phyloP scores from a whole-genome alignment of 2,113 vertebrate genomes.

The Nothocercus julius region DNA sequence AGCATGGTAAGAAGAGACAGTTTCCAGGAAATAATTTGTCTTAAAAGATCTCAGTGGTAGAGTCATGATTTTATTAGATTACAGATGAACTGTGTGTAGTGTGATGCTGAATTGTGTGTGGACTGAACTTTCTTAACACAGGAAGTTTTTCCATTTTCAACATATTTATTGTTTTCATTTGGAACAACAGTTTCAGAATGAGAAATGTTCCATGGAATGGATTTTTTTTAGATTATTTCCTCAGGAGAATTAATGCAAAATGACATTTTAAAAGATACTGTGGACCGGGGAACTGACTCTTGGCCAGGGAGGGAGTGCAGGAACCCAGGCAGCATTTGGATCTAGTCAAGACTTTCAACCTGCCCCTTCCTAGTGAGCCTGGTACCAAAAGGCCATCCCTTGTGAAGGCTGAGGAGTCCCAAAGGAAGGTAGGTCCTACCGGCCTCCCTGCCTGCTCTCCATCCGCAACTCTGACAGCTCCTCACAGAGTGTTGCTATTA shows the following conservation, averaged over 20 bases:
- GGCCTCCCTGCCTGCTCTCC: neutral
- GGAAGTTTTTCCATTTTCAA: neutral
- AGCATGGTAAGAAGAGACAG: neutral
- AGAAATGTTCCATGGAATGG: neutral
- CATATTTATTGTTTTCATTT: neutral
- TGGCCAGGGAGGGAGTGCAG: neutral
- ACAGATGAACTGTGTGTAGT: fast-evolving
- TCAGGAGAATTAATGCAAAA: neutral
- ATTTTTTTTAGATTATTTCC: neutral
- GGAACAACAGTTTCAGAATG: neutral
- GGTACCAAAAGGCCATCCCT: neutral
- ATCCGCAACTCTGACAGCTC: slow-evolving; percentile 5
- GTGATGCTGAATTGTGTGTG: fast-evolving
- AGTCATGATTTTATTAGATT: neutral
- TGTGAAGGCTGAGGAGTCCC: neutral
- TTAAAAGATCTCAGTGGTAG: neutral
- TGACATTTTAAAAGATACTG: neutral
- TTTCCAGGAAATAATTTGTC: neutral
- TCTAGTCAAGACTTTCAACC: neutral
- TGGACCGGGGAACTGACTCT: neutral
- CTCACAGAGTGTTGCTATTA: neutral
- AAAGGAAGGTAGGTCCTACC: neutral
- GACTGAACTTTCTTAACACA: neutral
- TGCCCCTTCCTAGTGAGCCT: neutral
- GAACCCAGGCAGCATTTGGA: neutral